Conservation (phyloP, 2,888 invertebrate genomes). For the Hypsopygia costalis region DNA sequence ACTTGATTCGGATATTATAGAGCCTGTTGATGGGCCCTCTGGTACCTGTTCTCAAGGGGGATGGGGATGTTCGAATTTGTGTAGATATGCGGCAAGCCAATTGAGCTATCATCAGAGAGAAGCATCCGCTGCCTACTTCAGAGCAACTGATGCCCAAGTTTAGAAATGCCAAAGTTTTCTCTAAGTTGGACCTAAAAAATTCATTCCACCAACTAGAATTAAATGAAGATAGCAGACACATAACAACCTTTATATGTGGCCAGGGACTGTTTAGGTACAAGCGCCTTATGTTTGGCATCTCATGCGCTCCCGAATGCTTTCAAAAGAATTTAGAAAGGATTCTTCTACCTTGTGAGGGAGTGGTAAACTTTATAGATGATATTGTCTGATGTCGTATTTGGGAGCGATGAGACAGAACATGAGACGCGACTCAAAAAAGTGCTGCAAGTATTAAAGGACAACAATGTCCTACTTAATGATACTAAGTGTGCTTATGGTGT, state of each 20-base stretch:
- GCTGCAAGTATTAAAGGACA: conserved; percentile 14
- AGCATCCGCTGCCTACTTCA: conserved; percentile 11
- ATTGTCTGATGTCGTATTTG: conserved; percentile 26
- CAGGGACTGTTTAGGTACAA: too few relatives aligned
- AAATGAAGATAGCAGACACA: too few relatives aligned
- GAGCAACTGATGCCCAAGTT: conserved; percentile 23
- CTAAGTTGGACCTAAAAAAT: conserved; percentile 23
- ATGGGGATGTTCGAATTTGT: conserved; percentile 8
- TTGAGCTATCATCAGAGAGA: conserved; percentile 6
- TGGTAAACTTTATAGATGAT: conserved; percentile 9
- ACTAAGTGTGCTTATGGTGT: conserved; percentile 16
- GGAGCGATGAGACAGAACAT: conserved; percentile 16
- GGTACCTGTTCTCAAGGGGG: neutral
- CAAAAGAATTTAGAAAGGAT: too few relatives aligned
- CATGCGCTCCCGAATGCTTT: too few relatives aligned
- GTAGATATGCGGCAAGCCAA: conserved; percentile 10
- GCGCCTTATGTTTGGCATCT: too few relatives aligned
- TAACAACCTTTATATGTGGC: too few relatives aligned
- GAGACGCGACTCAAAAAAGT: conserved; percentile 17
- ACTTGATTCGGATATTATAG: too few relatives aligned
- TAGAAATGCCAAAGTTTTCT: conserved; percentile 20
- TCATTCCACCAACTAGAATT: conserved; percentile 23
- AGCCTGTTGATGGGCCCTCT: too few relatives aligned
- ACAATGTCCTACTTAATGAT: conserved; percentile 20
- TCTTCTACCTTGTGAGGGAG: too few relatives aligned